phyloP scores from a whole-genome alignment of 2,888 invertebrate genomes.

The Euclidia mi region DNA sequence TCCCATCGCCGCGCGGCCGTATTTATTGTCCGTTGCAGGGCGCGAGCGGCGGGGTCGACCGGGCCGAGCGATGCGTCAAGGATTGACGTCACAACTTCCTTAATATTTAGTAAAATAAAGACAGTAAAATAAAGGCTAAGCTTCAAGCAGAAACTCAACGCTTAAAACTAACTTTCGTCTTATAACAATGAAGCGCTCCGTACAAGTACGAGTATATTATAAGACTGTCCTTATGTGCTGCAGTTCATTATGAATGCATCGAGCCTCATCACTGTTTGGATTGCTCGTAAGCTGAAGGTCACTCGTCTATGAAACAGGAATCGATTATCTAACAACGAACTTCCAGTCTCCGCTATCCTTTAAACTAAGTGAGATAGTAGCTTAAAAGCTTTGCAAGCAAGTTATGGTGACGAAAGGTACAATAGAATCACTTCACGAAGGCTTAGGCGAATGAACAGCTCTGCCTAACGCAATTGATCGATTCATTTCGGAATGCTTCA shows the following conservation, averaged over 20 bases:
- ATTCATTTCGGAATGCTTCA: no score
- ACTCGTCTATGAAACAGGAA: slow-evolving; percentile 12
- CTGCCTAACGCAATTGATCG: no score
- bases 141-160: no score
- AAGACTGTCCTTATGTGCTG: not conserved
- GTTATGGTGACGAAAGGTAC: slow-evolving; percentile 5
- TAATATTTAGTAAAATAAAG: no score
- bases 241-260: slow-evolving; percentile 2
- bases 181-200: not conserved
- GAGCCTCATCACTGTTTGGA: not conserved
- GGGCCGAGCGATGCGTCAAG: no score
- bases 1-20: no score
- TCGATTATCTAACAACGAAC: slow-evolving; percentile 18
- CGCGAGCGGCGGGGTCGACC: no score
- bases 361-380: slow-evolving; percentile 8
- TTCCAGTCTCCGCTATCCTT: slow-evolving; percentile 8
- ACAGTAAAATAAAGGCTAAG: no score
- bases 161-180: not conserved
- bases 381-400: slow-evolving; percentile 6
- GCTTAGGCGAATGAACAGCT: not conserved
- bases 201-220: not conserved
- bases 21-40: no score
- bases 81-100: no score
- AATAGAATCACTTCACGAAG: not conserved
- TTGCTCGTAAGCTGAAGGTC: slow-evolving; percentile 8